Conservation (phyloP, 2,113 vertebrate genomes). For the Pelusios castaneus region DNA sequence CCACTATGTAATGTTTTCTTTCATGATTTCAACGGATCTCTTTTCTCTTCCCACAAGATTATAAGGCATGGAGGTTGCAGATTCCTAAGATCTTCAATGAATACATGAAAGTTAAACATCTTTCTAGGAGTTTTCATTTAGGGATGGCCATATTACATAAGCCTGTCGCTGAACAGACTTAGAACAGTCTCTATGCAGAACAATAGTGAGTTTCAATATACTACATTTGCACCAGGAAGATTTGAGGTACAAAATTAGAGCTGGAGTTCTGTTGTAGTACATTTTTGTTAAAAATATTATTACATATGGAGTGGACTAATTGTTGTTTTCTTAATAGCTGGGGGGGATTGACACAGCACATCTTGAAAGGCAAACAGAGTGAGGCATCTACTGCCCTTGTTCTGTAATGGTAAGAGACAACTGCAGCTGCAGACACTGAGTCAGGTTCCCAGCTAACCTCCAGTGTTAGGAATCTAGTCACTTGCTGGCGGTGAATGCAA, state of each 20-base stretch:
- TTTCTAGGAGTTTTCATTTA: background rate
- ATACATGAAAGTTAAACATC: background rate
- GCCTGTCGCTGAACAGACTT: background rate
- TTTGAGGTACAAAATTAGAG: background rate
- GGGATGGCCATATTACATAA: background rate
- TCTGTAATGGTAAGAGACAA: rapidly evolving
- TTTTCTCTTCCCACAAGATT: background rate
- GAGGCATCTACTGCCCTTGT: background rate
- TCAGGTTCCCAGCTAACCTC: background rate
- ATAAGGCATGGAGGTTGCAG: background rate
- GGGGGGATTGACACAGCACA: background rate
- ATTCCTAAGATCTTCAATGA: background rate
- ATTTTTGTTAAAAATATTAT: background rate
- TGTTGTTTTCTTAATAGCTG: background rate
- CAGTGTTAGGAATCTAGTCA: background rate
- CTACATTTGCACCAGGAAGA: background rate
- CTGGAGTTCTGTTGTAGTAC: background rate
- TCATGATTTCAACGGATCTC: background rate
- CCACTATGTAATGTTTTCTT: background rate
- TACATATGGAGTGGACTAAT: background rate
- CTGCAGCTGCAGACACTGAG: background rate
- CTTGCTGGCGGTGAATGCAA: background rate
- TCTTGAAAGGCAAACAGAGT: slow-evolving; percentile 52
- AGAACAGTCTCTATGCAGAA: background rate
- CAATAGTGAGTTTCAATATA: background rate